Conservation (phyloP, 1,140 invertebrate genomes). For the Dinoponera quadriceps region DNA sequence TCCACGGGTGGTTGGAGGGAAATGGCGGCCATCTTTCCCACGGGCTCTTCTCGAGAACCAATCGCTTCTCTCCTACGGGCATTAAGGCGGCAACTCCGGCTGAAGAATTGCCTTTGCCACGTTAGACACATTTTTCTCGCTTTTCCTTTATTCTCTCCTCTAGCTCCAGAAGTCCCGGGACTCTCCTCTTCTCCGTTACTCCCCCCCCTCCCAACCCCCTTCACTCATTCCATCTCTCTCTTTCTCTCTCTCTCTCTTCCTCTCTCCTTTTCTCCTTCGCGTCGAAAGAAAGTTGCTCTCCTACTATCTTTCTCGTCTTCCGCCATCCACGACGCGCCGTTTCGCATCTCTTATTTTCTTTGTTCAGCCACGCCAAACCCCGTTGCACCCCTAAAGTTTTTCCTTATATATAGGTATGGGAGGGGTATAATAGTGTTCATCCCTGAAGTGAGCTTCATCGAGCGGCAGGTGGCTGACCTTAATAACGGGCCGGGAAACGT, state of each 20-base stretch:
- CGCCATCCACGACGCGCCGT: slow-evolving; percentile 71
- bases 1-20: slow-evolving; percentile 85
- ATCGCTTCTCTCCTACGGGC: slow-evolving; percentile 82
- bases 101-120: slow-evolving; percentile 86
- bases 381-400: slow-evolving; percentile 66
- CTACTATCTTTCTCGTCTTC: slow-evolving; percentile 66
- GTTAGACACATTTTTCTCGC: slow-evolving; percentile 87
- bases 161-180: slow-evolving; percentile 72
- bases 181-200: slow-evolving; percentile 71
- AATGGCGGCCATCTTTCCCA: slow-evolving; percentile 86
- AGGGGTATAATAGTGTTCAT: slow-evolving; percentile 80
- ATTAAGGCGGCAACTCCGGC: slow-evolving; percentile 86
- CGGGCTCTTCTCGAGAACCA: slow-evolving; percentile 85
- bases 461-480: slow-evolving; percentile 85
- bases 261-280: slow-evolving; percentile 57
- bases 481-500: slow-evolving; percentile 80
- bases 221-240: slow-evolving; percentile 14
- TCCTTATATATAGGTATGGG: slow-evolving; percentile 69
- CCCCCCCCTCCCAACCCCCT: slow-evolving; percentile 37
- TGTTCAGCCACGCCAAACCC: slow-evolving; percentile 79
- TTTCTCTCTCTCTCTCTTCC: neutral
- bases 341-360: slow-evolving; percentile 85
- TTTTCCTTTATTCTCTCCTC: slow-evolving; percentile 85
- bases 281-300: slow-evolving; percentile 67
- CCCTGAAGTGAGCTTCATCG: slow-evolving; percentile 83